A percentile compares a stretch with the other conserved stretches of the same genome.
Conservation (phyloP, 2,113 vertebrate species). For the Myodes glareolus region DNA sequence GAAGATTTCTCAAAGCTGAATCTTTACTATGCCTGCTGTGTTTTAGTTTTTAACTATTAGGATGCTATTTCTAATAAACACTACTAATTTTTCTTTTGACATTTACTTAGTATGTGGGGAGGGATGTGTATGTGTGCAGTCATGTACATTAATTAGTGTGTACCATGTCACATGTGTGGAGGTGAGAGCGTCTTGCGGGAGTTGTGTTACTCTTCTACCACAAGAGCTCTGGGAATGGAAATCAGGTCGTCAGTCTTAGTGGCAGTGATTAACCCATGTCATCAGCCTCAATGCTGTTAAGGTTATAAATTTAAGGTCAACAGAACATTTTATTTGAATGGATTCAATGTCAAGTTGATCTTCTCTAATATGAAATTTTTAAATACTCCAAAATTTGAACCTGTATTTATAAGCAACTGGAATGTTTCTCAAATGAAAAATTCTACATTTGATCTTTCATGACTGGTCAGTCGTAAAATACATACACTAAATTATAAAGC, state of each 20-base stretch:
- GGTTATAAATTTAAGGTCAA: not conserved
- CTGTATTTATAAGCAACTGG: not conserved
- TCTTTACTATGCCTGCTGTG: not conserved
- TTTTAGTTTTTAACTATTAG: conserved; percentile 34
- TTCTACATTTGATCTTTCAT: not conserved
- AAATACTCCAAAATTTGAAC: not conserved
- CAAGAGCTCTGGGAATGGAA: not conserved
- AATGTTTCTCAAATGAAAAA: not conserved
- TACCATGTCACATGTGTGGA: not conserved
- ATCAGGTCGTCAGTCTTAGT: not conserved
- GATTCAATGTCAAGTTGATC: conserved; percentile 6
- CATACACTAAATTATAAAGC: not conserved
- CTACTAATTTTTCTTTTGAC: not conserved
- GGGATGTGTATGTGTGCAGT: not conserved
- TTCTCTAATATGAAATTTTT: not conserved
- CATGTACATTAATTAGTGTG: not conserved
- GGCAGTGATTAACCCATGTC: not conserved
- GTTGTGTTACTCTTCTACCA: not conserved
- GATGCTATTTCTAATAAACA: conserved; percentile 60
- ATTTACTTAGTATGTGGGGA: not conserved
- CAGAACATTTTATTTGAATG: conserved; percentile 48
- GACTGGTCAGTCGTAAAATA: not conserved
- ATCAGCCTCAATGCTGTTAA: not conserved
- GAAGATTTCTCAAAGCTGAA: conserved; percentile 56
- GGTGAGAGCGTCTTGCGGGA: not conserved